Conservation (phyloP, 92 coral and sea anemone genomes). For the Hydrozoanthus gracilis region DNA sequence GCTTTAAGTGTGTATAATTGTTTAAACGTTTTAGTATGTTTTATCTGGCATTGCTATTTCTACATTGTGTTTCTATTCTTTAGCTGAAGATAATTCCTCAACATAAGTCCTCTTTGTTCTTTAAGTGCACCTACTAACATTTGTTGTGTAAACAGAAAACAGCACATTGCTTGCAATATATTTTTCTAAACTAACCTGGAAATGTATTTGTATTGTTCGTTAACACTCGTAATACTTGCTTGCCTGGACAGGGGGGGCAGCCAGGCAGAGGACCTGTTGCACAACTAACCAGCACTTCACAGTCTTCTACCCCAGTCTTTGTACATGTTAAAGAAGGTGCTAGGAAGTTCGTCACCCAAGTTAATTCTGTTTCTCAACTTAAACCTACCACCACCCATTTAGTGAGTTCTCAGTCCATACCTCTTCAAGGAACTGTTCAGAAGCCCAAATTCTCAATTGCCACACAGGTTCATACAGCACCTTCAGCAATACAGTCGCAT, state of each 20-base stretch:
- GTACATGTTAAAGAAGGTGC: constrained; percentile 50
- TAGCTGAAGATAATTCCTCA: no score
- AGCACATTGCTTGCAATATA: no score
- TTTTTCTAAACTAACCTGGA: no score
- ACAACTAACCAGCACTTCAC: constrained; percentile 48
- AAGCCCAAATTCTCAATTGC: constrained; percentile 47
- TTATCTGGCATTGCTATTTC: no score
- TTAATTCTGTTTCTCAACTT: constrained; percentile 37
- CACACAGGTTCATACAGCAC: constrained; percentile 41
- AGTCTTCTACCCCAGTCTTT: constrained; percentile 48
- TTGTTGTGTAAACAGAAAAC: no score
- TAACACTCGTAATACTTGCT: constrained; percentile 27
- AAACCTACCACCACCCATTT: constrained; percentile 33
- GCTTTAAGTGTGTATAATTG: no score
- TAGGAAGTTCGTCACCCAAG: constrained; percentile 46
- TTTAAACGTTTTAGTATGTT: no score
- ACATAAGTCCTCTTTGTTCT: no score
- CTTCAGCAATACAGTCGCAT: constrained; percentile 18
- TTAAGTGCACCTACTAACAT: no score
- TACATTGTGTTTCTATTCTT: no score
- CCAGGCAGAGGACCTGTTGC: constrained; percentile 47
- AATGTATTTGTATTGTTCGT: background rate
- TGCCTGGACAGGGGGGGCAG: constrained; percentile 41
- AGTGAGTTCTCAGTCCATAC: constrained; percentile 33
- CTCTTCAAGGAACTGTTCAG: constrained; percentile 35